A percentile compares a stretch with the other conserved stretches of the same genome.
phyloP scores from a whole-genome alignment of 2,888 invertebrate species.

The Leptinotarsa juncta region DNA sequence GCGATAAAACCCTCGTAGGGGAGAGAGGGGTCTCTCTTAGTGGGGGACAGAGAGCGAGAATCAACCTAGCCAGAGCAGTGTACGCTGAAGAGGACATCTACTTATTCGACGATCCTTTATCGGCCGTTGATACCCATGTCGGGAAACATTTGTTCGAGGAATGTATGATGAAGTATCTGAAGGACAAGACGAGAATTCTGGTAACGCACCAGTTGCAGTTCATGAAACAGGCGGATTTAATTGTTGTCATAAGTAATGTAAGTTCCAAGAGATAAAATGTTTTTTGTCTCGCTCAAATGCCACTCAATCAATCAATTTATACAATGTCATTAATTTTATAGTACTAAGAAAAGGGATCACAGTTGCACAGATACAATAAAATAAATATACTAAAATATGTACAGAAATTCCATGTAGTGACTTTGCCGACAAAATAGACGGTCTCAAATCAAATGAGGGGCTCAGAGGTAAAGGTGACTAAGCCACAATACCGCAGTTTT shows the following conservation, averaged over 20 bases:
- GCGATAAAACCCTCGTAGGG: constrained; percentile 82
- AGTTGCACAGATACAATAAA: too few relatives aligned
- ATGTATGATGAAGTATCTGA: constrained; percentile 72
- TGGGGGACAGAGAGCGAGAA: constrained; percentile 85
- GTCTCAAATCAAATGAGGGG: too few relatives aligned
- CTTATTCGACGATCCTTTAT: constrained; percentile 83
- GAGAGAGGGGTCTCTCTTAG: constrained; percentile 83
- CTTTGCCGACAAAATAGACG: too few relatives aligned
- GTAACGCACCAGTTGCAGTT: constrained; percentile 90
- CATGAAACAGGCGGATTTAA: constrained; percentile 74
- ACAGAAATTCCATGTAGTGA: too few relatives aligned
- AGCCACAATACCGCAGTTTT: too few relatives aligned
- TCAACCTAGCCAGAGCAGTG: constrained; percentile 82
- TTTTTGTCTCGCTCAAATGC: constrained; percentile 5
- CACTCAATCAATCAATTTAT: background rate
- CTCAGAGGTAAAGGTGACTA: too few relatives aligned
- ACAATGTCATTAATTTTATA: too few relatives aligned
- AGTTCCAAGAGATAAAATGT: constrained; percentile 34
- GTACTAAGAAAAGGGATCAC: too few relatives aligned
- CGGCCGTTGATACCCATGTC: constrained; percentile 84
- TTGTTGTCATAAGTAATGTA: constrained; percentile 75
- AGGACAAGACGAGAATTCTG: constrained; percentile 77
- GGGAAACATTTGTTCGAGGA: constrained; percentile 80
- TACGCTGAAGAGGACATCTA: constrained; percentile 83
- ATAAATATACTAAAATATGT: too few relatives aligned